Base-by-base conservation (phyloP, 2,888 invertebrate genomes). In the Aphodius granarius region DNA sequence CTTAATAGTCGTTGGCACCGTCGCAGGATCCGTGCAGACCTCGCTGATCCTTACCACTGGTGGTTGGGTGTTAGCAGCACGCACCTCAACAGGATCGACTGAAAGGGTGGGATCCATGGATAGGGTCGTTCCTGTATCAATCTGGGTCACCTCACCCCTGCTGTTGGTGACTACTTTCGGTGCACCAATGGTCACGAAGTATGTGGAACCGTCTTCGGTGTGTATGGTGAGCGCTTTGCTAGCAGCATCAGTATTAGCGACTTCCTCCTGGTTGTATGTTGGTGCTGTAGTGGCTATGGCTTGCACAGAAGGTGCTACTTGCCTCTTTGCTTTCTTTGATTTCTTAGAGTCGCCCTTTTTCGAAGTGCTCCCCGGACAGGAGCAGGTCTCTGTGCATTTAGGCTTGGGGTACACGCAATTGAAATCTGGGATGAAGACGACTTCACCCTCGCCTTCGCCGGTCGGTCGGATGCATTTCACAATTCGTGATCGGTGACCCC, bases 391-490 rank as follows among this genome's bases (percentile, higher is more conserved):
- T 64, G 78, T 80, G 70, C 83, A 80, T 79, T 81, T 84, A 3
- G 86, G 86, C 78, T 85, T 86, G 17, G 84, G 81, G 66, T 81
- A 81, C 75, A 82, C 81, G 76, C 86, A 85, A 74, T 82, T 79
- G 64, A 75, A 77, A 79, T 86, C 85, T 20, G 83, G 76, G 78
- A 86, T 80, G 75, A 86, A 79, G 73, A 83, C 82, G 68, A 83
- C 78, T 79, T 86, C 85, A 75, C 85, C 86, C 79, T 85, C 85
- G 19, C 84, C 85, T 75, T 82, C 83, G 72, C 86, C 86, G 62
- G 83, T 82, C 18, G 86, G 86, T 75, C 83, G 81, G 66, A 83
- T 80, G 76, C 86, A 86, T 76, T 84, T 85, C 66, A 86, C 85
- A 18, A 83, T 78, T 16, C 86, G 80, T 21, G 72, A 76, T 63